phyloP scores from a whole-genome alignment of 53 echinoderm and acorn worm genomes.

The Temnopleurus reevesii region DNA sequence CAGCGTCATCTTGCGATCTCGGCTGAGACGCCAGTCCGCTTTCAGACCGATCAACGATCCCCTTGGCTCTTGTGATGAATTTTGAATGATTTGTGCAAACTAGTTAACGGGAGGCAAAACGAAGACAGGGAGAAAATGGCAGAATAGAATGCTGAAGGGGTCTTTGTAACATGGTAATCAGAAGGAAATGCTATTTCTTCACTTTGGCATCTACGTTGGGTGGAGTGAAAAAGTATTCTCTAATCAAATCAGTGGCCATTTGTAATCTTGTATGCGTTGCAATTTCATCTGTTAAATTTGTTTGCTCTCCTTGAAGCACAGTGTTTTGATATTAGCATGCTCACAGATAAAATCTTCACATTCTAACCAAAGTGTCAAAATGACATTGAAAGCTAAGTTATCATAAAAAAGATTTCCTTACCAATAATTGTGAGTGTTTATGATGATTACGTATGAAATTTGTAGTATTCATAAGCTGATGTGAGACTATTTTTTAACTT shows the following conservation, averaged over 20 bases:
- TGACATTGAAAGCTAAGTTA: too few species aligned
- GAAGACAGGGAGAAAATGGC: neutral
- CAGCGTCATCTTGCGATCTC: neutral
- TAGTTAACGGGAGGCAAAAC: neutral
- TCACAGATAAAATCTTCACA: too few species aligned
- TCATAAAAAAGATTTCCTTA: too few species aligned
- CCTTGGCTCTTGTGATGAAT: slow-evolving; percentile 27
- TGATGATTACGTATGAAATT: too few species aligned
- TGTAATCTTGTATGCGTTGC: neutral
- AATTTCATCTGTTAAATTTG: neutral
- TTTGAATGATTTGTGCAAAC: slow-evolving; percentile 36
- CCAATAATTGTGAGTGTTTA: too few species aligned
- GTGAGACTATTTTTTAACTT: too few species aligned
- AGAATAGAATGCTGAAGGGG: neutral
- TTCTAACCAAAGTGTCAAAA: too few species aligned
- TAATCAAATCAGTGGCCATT: slow-evolving; percentile 10
- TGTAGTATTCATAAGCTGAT: too few species aligned
- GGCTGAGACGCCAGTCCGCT: slow-evolving; percentile 12
- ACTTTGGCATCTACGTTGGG: neutral
- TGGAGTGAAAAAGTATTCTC: neutral
- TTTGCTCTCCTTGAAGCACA: too few species aligned
- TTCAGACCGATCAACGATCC: neutral
- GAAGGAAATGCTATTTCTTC: neutral
- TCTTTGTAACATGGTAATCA: slow-evolving; percentile 12
- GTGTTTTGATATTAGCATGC: too few species aligned